Evolutionary conservation across 2,113 vertebrate genomes (phyloP), one percentile per base, ranked within the genome.

Genomic region (Tupaia tana): DNA sequence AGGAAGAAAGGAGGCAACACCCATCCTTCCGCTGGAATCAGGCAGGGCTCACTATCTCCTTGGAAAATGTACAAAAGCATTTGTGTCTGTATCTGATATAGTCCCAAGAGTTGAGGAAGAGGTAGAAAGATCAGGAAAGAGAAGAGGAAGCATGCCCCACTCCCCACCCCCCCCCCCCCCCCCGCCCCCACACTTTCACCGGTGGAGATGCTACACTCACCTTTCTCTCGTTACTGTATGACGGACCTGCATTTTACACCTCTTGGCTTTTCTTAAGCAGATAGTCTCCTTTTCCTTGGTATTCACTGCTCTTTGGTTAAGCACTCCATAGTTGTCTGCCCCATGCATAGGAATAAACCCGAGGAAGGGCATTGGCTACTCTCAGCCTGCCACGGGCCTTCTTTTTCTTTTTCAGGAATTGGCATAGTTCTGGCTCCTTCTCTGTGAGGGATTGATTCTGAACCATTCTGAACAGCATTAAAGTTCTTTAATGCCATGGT

Each of bases 1-100:
- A 94, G 64, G 58, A 86, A 94, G 70, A 70, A 25, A n/a, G 63
- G 71, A 64, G 64, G 56, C 58, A 77, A 91, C 58, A 13, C n/a
- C 63, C n/a, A 59, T 83, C 63, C 77, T 91, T 90, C 61, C 74
- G 58, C 27, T 73, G 25, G 19, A 70, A 71, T 79, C 63, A 83
- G 86, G 56, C 63, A 63, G 14, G 9, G 10, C n/a, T 66, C 63
- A 56, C 12, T 87, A 27, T 27, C 54, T 87, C 9, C 34, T 31
- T 69, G 3, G 29, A 13, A 90, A 54, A 86, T 29, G 31, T 19
- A 64, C 22, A 15, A 31, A 86, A 82, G 34, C 31, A 6, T 27
- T 87, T 91, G 71, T 6, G 31, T 3, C 13, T 91, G 3, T 22
- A 22, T 91, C 88, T 69, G 59, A 12, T 56, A 52, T 70, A 71